phyloP scores from a whole-genome alignment of 2,797 vertebrate genomes.

The Acanthurus leucopareius region DNA sequence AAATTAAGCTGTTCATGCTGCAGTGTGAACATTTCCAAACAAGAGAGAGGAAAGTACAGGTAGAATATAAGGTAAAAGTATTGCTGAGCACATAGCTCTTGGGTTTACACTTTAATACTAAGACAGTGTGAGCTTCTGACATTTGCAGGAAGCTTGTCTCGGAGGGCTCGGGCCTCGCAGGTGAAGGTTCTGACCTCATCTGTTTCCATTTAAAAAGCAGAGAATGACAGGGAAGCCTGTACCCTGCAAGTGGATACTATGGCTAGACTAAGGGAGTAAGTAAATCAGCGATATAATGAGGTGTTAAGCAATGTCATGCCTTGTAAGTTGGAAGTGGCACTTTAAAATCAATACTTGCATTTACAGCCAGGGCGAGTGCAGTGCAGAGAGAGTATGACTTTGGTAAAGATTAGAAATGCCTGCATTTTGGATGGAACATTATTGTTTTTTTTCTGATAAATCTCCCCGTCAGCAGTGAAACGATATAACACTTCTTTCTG shows the following conservation, averaged over 20 bases:
- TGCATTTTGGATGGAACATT: conserved; percentile 12
- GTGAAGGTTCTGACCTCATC: conserved; percentile 44
- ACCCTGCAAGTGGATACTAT: conserved; percentile 27
- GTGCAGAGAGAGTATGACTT: conserved; percentile 32
- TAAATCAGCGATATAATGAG: conserved; percentile 69
- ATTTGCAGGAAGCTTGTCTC: conserved; percentile 29
- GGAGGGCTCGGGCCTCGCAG: conserved; percentile 5
- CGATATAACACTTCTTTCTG: background rate
- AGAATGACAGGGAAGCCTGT: conserved; percentile 19
- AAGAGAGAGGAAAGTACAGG: background rate
- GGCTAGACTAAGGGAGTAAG: conserved; percentile 44
- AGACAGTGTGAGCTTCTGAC: background rate
- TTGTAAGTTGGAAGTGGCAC: conserved; percentile 59
- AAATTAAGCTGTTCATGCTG: background rate
- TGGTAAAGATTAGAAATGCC: conserved; percentile 49
- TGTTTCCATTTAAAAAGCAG: conserved; percentile 24
- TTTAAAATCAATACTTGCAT: conserved; percentile 71
- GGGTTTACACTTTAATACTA: conserved; percentile 18
- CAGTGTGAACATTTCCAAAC: background rate
- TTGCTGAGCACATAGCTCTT: conserved; percentile 11
- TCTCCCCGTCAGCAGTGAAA: conserved; percentile 5
- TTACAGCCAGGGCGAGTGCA: conserved; percentile 41
- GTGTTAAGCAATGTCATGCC: conserved; percentile 57
- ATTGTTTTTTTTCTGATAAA: background rate
- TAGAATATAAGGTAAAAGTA: background rate